A percentile compares a stretch with the other conserved stretches of the same genome.
Conservation (phyloP, 2,888 invertebrate species). For the Caenorhabditis wallacei region DNA sequence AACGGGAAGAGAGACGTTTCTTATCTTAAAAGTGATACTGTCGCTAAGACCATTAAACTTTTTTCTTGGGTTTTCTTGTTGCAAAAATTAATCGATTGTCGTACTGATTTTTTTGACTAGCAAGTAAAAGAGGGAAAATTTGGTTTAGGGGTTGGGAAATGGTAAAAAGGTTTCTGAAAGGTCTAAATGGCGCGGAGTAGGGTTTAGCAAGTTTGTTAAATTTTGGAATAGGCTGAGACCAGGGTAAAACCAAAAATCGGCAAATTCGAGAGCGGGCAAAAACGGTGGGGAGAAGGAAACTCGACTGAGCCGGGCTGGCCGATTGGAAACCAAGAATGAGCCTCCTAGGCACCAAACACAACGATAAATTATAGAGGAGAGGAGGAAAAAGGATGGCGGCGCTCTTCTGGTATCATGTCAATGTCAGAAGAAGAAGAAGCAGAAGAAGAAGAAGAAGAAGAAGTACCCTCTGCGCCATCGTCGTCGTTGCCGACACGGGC, state of each 20-base stretch:
- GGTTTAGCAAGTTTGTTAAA: too few species aligned
- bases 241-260: too few species aligned
- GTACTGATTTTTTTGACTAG: neutral
- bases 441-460: conserved; percentile 49
- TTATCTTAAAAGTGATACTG: conserved; percentile 46
- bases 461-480: conserved; percentile 68
- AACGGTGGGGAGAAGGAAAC: neutral
- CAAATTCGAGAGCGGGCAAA: conserved; percentile 2
- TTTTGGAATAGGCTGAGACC: too few species aligned
- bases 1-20: conserved; percentile 2
- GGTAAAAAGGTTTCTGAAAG: neutral
- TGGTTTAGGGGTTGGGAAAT: too few species aligned
- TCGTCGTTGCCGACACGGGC: conserved; percentile 63
- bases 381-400: conserved; percentile 38
- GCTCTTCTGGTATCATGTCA: conserved; percentile 58
- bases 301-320: conserved; percentile 9
- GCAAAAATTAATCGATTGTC: neutral
- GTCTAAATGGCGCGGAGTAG: too few species aligned
- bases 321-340: conserved; percentile 48
- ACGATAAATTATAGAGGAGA: conserved; percentile 68
- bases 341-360: conserved; percentile 44
- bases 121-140: neutral
- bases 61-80: conserved; percentile 13
- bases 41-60: conserved; percentile 30
- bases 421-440: conserved; percentile 57